A percentile compares a stretch with the other conserved stretches of the same genome.
These are phyloP conservation scores for Entomobrya proxima DNA, from an alignment of 2,888 invertebrate genomes.

Conservation along the genomic window DNA sequence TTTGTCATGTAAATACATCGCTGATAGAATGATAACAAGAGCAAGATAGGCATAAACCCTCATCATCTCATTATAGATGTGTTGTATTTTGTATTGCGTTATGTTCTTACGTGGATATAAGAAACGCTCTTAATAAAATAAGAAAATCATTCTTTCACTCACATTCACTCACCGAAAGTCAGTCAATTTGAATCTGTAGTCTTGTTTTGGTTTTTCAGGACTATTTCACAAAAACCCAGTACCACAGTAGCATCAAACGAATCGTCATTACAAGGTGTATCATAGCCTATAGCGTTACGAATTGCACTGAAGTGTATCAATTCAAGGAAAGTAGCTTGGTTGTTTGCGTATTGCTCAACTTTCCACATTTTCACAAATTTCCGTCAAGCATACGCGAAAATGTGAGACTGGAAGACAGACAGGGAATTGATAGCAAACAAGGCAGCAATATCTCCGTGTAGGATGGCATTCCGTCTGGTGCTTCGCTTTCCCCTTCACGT, in stretches of 20 bases:
- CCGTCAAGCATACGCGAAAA: conserved; percentile 10
- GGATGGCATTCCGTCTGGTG: not conserved
- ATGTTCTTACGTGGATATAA: too few relatives aligned
- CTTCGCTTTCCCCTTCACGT: not conserved
- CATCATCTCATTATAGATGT: too few relatives aligned
- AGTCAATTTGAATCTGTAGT: not conserved
- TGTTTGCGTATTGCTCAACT: conserved; percentile 19
- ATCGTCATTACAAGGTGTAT: not conserved
- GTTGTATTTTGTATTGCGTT: too few relatives aligned
- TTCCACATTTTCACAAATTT: conserved; percentile 38
- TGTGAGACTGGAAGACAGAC: not conserved
- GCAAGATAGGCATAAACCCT: too few relatives aligned
- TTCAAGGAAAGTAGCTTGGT: conserved; percentile 1
- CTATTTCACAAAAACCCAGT: not conserved
- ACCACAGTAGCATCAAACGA: not conserved
- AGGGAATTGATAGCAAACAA: conserved; percentile 10
- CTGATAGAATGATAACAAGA: too few relatives aligned
- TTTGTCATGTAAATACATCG: too few relatives aligned
- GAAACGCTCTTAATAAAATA: not conserved
- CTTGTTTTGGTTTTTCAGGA: not conserved
- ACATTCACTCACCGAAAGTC: not conserved
- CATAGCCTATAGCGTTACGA: too few relatives aligned
- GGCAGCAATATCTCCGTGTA: not conserved
- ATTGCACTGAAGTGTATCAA: too few relatives aligned
- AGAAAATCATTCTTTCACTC: conserved; percentile 10